Evolutionary conservation across 2,797 vertebrate species (phyloP).

Genomic region (Anguilla obscura): DNA sequence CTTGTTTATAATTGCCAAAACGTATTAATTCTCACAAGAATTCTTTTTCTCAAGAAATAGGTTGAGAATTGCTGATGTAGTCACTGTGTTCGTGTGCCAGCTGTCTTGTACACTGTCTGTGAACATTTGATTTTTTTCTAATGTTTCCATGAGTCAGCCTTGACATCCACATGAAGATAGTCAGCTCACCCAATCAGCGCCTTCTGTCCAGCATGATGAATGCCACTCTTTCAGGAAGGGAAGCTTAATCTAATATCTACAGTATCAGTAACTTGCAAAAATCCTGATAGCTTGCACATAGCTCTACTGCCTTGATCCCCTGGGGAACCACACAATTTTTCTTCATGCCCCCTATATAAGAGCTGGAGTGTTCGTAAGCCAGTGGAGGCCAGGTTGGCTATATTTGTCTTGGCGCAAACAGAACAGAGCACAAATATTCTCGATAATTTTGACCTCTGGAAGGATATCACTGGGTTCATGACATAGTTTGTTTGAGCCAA

Average conservation of each 20-base stretch:
- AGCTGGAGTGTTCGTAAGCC: slow-evolving; percentile 49
- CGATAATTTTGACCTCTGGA: slow-evolving; percentile 53
- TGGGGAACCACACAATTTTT: slow-evolving; percentile 66
- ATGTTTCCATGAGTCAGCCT: slow-evolving; percentile 63
- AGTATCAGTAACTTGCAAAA: slow-evolving; percentile 57
- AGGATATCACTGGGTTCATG: neutral
- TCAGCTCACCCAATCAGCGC: slow-evolving; percentile 60
- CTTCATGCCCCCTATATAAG: slow-evolving; percentile 55
- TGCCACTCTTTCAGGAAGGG: slow-evolving; percentile 55
- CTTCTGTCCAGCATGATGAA: slow-evolving; percentile 61
- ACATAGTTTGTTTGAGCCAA: neutral
- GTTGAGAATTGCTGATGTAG: slow-evolving; percentile 57
- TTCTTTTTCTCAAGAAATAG: slow-evolving; percentile 60
- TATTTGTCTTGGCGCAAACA: slow-evolving; percentile 69
- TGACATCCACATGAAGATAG: slow-evolving; percentile 63
- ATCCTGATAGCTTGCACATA: slow-evolving; percentile 53
- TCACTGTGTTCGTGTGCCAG: slow-evolving; percentile 60
- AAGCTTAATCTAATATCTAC: slow-evolving; percentile 66
- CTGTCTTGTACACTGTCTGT: slow-evolving; percentile 50
- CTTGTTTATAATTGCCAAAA: slow-evolving; percentile 49
- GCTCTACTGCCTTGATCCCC: slow-evolving; percentile 60
- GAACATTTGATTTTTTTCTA: slow-evolving; percentile 59
- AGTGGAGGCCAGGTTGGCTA: slow-evolving; percentile 63
- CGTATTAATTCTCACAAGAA: slow-evolving; percentile 58
- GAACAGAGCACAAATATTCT: slow-evolving; percentile 62